phyloP scores from a whole-genome alignment of 1,140 invertebrate species.

The Pseudobourletiella spinata region DNA sequence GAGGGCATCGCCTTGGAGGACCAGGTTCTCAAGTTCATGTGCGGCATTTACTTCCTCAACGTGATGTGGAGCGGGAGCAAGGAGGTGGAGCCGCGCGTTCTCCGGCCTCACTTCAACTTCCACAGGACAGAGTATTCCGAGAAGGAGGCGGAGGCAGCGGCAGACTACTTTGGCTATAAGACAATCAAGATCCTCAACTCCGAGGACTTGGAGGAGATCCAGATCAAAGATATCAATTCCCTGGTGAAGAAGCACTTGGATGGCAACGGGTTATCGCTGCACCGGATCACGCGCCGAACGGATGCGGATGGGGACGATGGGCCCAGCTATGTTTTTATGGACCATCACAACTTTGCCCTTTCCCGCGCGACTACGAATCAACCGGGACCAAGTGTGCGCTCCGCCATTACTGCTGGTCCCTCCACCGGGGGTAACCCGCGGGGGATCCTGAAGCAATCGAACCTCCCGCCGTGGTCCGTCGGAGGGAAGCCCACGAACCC shows the following conservation, averaged over 20 bases:
- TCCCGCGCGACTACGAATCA: too few relatives aligned
- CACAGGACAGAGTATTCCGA: neutral
- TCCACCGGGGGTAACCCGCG: too few relatives aligned
- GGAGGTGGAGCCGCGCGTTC: neutral
- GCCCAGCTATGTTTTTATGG: too few relatives aligned
- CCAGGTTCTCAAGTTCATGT: neutral
- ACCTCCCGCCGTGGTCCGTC: too few relatives aligned
- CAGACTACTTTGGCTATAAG: conserved; percentile 4
- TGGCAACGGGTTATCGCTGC: neutral
- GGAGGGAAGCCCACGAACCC: too few relatives aligned
- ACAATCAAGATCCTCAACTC: conserved; percentile 6
- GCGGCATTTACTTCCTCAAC: neutral
- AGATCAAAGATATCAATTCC: neutral
- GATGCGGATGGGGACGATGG: too few relatives aligned
- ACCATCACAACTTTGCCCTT: too few relatives aligned
- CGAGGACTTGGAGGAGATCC: conserved; percentile 3
- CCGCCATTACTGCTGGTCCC: too few relatives aligned
- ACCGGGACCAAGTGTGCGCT: too few relatives aligned
- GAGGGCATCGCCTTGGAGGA: neutral
- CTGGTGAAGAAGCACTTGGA: conserved; percentile 1
- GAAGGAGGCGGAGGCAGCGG: neutral
- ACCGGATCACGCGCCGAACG: too few relatives aligned
- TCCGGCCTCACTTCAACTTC: neutral
- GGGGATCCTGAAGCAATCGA: too few relatives aligned
- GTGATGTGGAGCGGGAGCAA: neutral